These are phyloP conservation scores for Hippocampus barbouri DNA, from an alignment of 2,113 vertebrate genomes.

Conservation along the genomic window DNA sequence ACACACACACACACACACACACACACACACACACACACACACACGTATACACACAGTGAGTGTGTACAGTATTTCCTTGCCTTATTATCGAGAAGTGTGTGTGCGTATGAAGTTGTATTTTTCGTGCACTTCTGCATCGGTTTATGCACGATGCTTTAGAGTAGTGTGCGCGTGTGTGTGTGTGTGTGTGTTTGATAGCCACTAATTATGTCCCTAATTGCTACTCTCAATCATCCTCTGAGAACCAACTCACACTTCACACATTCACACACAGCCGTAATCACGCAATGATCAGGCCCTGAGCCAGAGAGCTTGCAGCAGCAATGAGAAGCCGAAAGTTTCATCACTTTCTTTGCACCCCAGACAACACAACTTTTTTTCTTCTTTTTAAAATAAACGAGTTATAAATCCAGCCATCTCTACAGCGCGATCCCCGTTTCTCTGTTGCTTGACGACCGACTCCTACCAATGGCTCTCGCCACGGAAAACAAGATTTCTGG, in stretches of 20 bases:
- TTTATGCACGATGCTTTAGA: constrained; percentile 19
- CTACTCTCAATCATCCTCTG: constrained; percentile 64
- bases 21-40: constrained; percentile 9
- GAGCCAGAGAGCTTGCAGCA: constrained; percentile 51
- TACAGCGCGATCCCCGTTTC: no score
- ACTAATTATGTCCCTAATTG: constrained; percentile 69
- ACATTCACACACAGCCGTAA: constrained; percentile 13
- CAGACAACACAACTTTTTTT: constrained; percentile 13
- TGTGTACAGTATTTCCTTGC: constrained; percentile 48
- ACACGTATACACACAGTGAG: constrained; percentile 26
- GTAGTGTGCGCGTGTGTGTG: constrained; percentile 1
- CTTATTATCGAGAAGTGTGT: constrained; percentile 31
- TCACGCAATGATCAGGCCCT: constrained; percentile 53
- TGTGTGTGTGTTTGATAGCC: constrained; percentile 51
- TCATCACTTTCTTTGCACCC: constrained; percentile 49
- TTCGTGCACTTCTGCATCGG: constrained; percentile 16
- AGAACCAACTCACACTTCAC: constrained; percentile 33
- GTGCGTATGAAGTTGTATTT: constrained; percentile 10
- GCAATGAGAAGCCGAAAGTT: constrained; percentile 45
- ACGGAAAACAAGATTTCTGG: no score
- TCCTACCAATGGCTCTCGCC: no score
- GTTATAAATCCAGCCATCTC: no score
- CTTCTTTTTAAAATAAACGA: no score
- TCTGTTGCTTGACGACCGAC: no score
- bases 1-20: constrained; percentile 30